Evolutionary conservation across 2,797 vertebrate genomes (phyloP), one percentile per base, ranked within the genome.

Genomic region (Tauraco hartlaubi): DNA sequence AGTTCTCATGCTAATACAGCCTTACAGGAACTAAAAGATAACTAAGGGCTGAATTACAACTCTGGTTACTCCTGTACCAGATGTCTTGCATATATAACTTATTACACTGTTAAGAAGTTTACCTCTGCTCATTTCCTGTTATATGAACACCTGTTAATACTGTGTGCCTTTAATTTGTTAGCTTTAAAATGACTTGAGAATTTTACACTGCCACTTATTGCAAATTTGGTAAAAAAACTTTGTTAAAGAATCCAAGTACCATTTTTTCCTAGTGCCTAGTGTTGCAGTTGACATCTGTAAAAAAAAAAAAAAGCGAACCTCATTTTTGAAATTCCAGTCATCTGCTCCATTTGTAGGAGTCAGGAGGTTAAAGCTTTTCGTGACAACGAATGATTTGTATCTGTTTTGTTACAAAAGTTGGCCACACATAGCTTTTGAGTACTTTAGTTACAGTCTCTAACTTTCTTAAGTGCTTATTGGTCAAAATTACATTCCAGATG

Each of bases 101-200:
- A 85, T 28, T 46, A 95, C 75, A 93, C 97, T 91, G 96, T 93
- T 97, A 91, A 93, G 72, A 97, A 97, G 71, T 96, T 97, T 95
- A 97, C 89, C 91, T 96, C 90, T 82, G 86, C 92, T 96, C 85
- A 15, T 90, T 90, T 92, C 91, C 83, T 95, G 55, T 90, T 85
- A 85, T 37, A 77, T 20, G 41, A 93, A 96, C 91, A 94, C 93
- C 94, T 96, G 91, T 73, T 94, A 91, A 95, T 92, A 92, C 92
- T 96, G 96, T 81, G 97, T 97, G 97, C 97, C 97, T 97, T 97
- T 97, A 79, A 96, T 90, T 96, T 86, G 85, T 92, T 95, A 96
- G 96, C 96, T 97, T 94, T 96, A 96, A 95, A 94, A 85, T 31
- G 58, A 96, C 94, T 95, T 95, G 92, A 96, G 75, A 73, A 92